Percentiles rank a stretch among this genome's conserved stretches.
Evolutionary conservation across 2,888 invertebrate species (phyloP).

Genomic region (Orgyia antiqua): DNA sequence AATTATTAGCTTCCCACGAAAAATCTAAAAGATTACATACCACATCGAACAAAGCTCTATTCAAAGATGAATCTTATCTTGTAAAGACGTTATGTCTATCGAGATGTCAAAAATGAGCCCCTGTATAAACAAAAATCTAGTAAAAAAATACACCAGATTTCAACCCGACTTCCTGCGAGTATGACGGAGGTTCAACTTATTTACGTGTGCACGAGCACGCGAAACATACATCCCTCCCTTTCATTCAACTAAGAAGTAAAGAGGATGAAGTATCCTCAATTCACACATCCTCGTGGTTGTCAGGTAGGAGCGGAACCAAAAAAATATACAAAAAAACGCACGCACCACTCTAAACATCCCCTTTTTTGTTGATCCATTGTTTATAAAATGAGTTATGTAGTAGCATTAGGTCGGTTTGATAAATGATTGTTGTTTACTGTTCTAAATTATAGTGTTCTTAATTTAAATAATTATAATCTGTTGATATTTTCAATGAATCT

Average conservation of each 20-base stretch:
- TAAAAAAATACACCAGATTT: slow-evolving; percentile 73
- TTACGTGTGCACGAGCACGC: slow-evolving; percentile 38
- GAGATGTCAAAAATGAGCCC: slow-evolving; percentile 55
- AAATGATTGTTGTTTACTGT: slow-evolving; percentile 50
- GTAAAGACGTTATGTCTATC: slow-evolving; percentile 49
- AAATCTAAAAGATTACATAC: slow-evolving; percentile 36
- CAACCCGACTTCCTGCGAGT: slow-evolving; percentile 66
- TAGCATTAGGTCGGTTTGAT: slow-evolving; percentile 48
- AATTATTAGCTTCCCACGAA: slow-evolving; percentile 33
- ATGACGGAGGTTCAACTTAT: slow-evolving; percentile 45
- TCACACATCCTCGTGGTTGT: slow-evolving; percentile 64
- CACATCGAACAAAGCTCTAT: slow-evolving; percentile 55
- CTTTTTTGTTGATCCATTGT: slow-evolving; percentile 62
- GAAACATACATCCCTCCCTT: slow-evolving; percentile 44
- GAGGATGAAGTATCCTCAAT: slow-evolving; percentile 37
- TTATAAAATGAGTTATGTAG: slow-evolving; percentile 58
- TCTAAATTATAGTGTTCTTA: slow-evolving; percentile 17
- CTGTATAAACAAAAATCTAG: slow-evolving; percentile 57
- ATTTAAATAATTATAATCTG: slow-evolving; percentile 5
- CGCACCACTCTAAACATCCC: slow-evolving; percentile 71
- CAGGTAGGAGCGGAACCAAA: slow-evolving; percentile 71
- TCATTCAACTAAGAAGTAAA: slow-evolving; percentile 30
- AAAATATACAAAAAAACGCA: slow-evolving; percentile 60
- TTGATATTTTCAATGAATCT: no score
- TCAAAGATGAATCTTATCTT: slow-evolving; percentile 52